Evolutionary conservation across 2,797 vertebrate species (phyloP).

Genomic region (Acipenser ruthenus): DNA sequence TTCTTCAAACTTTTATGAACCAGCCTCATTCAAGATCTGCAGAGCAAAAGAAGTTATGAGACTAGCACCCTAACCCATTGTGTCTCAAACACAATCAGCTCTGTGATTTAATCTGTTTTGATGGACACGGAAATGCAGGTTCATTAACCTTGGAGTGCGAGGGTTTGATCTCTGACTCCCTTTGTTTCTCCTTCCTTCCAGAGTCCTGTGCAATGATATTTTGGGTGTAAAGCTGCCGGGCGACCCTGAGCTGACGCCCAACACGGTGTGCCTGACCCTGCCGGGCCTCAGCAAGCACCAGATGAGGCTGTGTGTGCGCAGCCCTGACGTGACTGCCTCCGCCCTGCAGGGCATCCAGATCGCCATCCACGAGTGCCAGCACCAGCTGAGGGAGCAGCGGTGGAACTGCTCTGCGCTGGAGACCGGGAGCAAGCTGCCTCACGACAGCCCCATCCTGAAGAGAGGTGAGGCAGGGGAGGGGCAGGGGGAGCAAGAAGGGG

Average conservation of each 20-base stretch:
- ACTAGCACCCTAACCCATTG: too few species aligned
- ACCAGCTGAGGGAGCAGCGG: conserved; percentile 49
- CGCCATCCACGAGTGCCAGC: conserved; percentile 53
- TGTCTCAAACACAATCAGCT: too few species aligned
- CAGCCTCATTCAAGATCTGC: too few species aligned
- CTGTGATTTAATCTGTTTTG: too few species aligned
- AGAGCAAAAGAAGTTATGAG: too few species aligned
- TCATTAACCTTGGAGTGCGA: too few species aligned
- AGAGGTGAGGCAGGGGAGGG: conserved; percentile 22
- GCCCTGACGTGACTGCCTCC: conserved; percentile 51
- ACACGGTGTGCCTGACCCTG: conserved; percentile 62
- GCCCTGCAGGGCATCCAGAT: conserved; percentile 53
- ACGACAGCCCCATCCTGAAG: conserved; percentile 48
- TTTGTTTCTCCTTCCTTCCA: conserved; percentile 34
- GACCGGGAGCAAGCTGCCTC: conserved; percentile 41
- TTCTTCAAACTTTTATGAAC: too few species aligned
- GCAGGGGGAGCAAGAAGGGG: background rate
- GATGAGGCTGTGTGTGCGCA: conserved; percentile 47
- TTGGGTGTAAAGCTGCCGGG: conserved; percentile 81
- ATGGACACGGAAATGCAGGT: too few species aligned
- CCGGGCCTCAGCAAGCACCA: conserved; percentile 54
- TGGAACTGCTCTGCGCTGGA: conserved; percentile 53
- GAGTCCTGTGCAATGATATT: conserved; percentile 81
- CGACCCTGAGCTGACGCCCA: conserved; percentile 79
- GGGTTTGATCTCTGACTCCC: background rate